These are phyloP conservation scores for Acrobasis consociella DNA, from an alignment of 2,888 invertebrate genomes.

Conservation along the genomic window DNA sequence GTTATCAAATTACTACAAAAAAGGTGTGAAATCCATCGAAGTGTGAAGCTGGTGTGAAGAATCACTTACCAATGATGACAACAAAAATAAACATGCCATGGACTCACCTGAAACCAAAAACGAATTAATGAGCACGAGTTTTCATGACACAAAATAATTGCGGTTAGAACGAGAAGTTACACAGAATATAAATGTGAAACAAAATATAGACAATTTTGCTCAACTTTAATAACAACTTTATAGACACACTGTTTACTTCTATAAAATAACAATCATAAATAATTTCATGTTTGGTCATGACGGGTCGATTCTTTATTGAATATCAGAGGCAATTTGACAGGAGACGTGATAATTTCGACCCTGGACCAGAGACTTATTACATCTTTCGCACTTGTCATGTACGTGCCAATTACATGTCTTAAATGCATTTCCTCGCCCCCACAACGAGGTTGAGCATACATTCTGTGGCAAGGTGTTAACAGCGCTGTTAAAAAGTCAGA, in stretches of 20 bases:
- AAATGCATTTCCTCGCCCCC: slow-evolving; percentile 13
- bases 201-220: neutral
- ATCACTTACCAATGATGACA: slow-evolving; percentile 4
- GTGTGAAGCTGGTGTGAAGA: slow-evolving; percentile 8
- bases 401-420: slow-evolving; percentile 14
- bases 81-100: neutral
- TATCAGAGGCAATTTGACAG: neutral
- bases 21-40: slow-evolving; percentile 7
- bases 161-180: neutral
- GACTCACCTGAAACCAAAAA: slow-evolving; percentile 15
- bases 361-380: neutral
- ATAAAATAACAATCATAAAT: too few relatives aligned
- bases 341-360: neutral
- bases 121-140: slow-evolving; percentile 9
- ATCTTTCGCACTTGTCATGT: slow-evolving; percentile 18
- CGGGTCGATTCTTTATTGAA: neutral
- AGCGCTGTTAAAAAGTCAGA: slow-evolving; percentile 13
- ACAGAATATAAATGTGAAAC: neutral
- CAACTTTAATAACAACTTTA: neutral
- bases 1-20: slow-evolving; percentile 3
- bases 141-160: neutral
- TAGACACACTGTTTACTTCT: too few relatives aligned
- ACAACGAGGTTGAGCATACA: neutral
- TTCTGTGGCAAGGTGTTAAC: slow-evolving; percentile 13
- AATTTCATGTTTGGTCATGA: too few relatives aligned